A percentile compares a stretch with the other conserved stretches of the same genome.
phyloP scores from a whole-genome alignment of 2,888 invertebrate species.

The Crepidodera aurea region DNA sequence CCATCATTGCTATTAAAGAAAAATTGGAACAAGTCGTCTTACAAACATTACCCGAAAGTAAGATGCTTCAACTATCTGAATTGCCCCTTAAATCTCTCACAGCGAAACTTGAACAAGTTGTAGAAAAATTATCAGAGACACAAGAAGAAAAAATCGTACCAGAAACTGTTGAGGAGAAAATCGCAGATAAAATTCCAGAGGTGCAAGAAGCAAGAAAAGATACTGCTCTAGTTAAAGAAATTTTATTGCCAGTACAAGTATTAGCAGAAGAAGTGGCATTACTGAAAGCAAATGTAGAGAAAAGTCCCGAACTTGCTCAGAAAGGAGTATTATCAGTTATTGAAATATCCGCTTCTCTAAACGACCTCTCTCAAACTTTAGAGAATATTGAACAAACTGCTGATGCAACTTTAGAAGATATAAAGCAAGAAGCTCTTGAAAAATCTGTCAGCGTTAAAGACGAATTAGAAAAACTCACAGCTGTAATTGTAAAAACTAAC shows the following conservation, averaged over 20 bases:
- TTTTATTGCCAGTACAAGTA: conserved; percentile 16
- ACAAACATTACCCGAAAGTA: not conserved
- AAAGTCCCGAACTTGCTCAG: conserved; percentile 14
- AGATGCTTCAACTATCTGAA: not conserved
- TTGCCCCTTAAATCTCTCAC: not conserved
- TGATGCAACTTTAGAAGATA: conserved; percentile 20
- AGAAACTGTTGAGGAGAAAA: not conserved
- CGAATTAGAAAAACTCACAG: conserved; percentile 43
- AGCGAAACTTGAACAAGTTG: not conserved
- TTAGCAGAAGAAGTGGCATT: not conserved
- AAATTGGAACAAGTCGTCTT: conserved; percentile 19
- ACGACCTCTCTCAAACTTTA: conserved; percentile 15
- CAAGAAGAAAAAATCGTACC: not conserved
- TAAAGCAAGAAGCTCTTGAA: conserved; percentile 11
- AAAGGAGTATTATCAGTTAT: conserved; percentile 38
- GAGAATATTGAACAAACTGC: conserved; percentile 10
- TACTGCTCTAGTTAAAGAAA: conserved; percentile 15
- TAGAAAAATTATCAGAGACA: not conserved
- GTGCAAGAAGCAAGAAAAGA: no score
- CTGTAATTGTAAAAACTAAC: conserved; percentile 36
- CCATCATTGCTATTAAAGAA: conserved; percentile 21
- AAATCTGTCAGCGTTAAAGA: conserved; percentile 31
- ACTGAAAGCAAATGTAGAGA: conserved; percentile 20
- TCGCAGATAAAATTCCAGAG: not conserved
- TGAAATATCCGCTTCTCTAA: conserved; percentile 24